Conservation (phyloP, 2,797 vertebrate species). For the Pagetopsis macropterus region DNA sequence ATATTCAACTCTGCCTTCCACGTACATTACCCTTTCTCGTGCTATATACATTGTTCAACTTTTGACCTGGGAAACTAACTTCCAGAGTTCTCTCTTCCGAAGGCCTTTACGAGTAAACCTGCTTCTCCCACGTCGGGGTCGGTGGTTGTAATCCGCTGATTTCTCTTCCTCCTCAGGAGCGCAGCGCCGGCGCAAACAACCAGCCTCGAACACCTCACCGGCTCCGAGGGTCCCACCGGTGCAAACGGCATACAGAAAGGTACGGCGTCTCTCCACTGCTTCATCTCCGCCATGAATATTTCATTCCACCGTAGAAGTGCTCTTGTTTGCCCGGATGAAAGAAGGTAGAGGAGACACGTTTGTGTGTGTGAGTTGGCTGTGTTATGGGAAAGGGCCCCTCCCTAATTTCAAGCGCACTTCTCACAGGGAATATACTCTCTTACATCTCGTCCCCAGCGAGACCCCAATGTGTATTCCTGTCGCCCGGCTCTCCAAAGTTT, state of each 20-base stretch:
- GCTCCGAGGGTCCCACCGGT: slow-evolving; percentile 68
- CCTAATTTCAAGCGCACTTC: slow-evolving; percentile 56
- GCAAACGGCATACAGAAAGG: slow-evolving; percentile 77
- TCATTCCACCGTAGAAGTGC: slow-evolving; percentile 68
- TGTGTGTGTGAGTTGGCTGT: slow-evolving; percentile 6
- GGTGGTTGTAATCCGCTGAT: slow-evolving; percentile 47
- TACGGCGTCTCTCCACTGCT: slow-evolving; percentile 75
- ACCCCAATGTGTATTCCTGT: slow-evolving; percentile 63
- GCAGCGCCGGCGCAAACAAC: slow-evolving; percentile 56
- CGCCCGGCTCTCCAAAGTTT: slow-evolving; percentile 58
- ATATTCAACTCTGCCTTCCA: slow-evolving; percentile 18
- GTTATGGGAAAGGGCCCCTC: slow-evolving; percentile 47
- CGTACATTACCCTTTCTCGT: not conserved
- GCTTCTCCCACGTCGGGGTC: slow-evolving; percentile 12
- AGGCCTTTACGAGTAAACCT: slow-evolving; percentile 20
- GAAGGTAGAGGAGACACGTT: slow-evolving; percentile 49
- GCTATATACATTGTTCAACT: not conserved
- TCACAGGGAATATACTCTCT: slow-evolving; percentile 66
- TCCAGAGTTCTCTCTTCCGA: slow-evolving; percentile 32
- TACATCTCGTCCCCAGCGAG: slow-evolving; percentile 71
- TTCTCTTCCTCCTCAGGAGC: slow-evolving; percentile 71
- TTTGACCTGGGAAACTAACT: slow-evolving; percentile 42
- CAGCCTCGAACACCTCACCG: slow-evolving; percentile 67
- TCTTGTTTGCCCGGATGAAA: slow-evolving; percentile 78
- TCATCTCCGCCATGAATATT: slow-evolving; percentile 79